A percentile compares a stretch with the other conserved stretches of the same genome.
Conservation (phyloP, 2,888 invertebrate genomes). For the Branchipolynoe longqiensis region DNA sequence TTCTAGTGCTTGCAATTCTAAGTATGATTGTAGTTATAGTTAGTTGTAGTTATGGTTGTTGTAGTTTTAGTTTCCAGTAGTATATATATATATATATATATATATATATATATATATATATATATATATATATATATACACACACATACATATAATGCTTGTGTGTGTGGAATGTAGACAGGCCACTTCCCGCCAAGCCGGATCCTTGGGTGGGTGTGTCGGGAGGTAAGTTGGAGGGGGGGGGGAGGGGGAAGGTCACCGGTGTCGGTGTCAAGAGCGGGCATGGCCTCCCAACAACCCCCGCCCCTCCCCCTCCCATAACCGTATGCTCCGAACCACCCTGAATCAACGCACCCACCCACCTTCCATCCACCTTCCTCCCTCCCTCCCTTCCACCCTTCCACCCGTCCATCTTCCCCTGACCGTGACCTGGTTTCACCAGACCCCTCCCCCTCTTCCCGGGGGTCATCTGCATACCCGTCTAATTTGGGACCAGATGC, state of each 20-base stretch:
- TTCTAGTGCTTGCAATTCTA: too few species aligned
- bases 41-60: too few species aligned
- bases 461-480: conserved; percentile 31
- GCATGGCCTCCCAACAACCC: background rate
- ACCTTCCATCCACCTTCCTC: background rate
- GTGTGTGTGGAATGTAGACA: too few species aligned
- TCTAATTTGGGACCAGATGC: conserved; percentile 33
- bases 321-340: too few species aligned
- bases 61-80: too few species aligned
- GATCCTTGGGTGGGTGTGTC: background rate
- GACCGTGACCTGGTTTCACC: conserved; percentile 19
- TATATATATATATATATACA: too few species aligned
- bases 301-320: too few species aligned
- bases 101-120: too few species aligned
- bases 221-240: background rate
- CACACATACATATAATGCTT: too few species aligned
- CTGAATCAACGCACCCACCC: too few species aligned
- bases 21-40: too few species aligned
- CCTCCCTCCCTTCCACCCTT: background rate
- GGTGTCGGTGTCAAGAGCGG: conserved; percentile 1
- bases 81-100: too few species aligned
- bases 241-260: background rate
- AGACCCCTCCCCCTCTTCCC: conserved; percentile 25
- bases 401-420: background rate
- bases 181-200: background rate